phyloP scores from a whole-genome alignment of 2,797 vertebrate species.

The Microhierax caerulescens region DNA sequence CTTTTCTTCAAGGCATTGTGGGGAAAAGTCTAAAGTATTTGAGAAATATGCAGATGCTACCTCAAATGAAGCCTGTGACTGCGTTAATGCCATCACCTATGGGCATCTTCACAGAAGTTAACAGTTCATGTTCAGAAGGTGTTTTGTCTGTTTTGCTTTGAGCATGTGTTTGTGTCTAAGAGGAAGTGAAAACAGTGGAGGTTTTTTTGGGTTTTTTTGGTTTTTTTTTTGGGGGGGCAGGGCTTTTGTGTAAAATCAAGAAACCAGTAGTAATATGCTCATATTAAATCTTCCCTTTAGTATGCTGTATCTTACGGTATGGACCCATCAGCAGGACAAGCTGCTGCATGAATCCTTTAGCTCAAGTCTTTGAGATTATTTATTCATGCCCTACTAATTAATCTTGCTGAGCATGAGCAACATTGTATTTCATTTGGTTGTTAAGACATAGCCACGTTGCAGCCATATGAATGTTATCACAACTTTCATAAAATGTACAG shows the following conservation, averaged over 20 bases:
- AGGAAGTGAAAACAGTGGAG: neutral
- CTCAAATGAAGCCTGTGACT: neutral
- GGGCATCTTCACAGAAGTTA: neutral
- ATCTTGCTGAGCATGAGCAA: neutral
- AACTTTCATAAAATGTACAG: neutral
- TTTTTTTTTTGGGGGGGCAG: accelerated
- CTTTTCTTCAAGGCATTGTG: neutral
- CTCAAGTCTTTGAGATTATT: neutral
- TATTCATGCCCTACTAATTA: neutral
- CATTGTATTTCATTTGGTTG: neutral
- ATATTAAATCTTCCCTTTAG: neutral
- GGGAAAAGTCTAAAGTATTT: neutral
- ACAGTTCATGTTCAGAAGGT: neutral
- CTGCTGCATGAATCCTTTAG: neutral
- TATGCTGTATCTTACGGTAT: neutral
- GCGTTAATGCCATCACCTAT: neutral
- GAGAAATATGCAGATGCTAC: neutral
- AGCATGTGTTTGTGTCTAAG: neutral
- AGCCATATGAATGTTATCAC: neutral
- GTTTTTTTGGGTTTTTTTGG: too few species aligned
- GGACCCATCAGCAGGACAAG: neutral
- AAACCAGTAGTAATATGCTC: neutral
- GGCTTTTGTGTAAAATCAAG: neutral
- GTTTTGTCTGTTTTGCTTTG: neutral
- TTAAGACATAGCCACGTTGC: neutral